Conservation (phyloP, 2,797 vertebrate genomes). For the Fringilla coelebs region DNA sequence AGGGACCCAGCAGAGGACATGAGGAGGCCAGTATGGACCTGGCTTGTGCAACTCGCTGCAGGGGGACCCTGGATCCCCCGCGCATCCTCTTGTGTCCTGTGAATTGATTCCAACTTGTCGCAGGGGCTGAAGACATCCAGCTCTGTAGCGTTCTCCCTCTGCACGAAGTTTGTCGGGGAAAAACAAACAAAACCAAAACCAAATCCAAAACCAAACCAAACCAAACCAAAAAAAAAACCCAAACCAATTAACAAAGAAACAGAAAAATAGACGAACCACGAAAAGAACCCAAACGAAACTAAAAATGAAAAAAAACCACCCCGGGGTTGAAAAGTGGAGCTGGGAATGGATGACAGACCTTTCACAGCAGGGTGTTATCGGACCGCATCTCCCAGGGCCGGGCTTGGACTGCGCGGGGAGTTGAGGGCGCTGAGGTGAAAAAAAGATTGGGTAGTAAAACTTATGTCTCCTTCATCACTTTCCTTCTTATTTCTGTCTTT, state of each 20-base stretch:
- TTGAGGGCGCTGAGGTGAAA: fast-evolving
- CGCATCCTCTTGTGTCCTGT: neutral
- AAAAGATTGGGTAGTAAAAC: neutral
- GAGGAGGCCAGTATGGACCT: neutral
- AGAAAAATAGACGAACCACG: neutral
- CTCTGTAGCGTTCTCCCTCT: neutral
- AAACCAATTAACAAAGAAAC: neutral
- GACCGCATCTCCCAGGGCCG: neutral
- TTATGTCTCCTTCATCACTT: neutral
- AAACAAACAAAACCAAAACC: neutral
- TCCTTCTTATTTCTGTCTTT: neutral
- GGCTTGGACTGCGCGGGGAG: neutral
- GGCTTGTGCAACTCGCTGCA: neutral
- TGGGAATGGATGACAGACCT: neutral
- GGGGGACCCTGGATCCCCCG: fast-evolving
- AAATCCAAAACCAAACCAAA: neutral
- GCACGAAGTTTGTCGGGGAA: fast-evolving
- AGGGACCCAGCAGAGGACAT: neutral
- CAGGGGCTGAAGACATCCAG: neutral
- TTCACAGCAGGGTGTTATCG: fast-evolving
- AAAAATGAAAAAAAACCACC: neutral
- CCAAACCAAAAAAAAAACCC: no score
- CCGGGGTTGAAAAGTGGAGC: neutral
- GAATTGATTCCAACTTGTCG: neutral
- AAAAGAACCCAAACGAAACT: neutral